Evolutionary conservation across 2,113 vertebrate species (phyloP).

Genomic region (Orientallactaga bullata): DNA sequence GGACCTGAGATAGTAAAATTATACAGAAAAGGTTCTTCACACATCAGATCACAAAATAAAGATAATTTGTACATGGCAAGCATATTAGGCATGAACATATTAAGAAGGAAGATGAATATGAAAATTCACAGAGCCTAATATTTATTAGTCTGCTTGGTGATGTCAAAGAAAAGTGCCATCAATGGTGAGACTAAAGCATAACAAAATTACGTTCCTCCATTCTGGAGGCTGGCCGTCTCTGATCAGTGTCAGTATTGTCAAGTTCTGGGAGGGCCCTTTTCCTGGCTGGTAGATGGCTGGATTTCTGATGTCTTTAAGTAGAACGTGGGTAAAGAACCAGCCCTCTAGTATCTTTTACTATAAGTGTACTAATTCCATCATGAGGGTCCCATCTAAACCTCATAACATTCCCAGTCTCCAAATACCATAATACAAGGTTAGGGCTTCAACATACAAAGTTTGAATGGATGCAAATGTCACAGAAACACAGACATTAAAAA

Average conservation of each 20-base stretch:
- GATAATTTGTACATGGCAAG: background rate
- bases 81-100: background rate
- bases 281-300: background rate
- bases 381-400: background rate
- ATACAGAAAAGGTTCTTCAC: background rate
- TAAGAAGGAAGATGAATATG: constrained; percentile 20
- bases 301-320: background rate
- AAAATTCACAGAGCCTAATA: too few species aligned
- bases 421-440: background rate
- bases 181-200: background rate
- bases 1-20: constrained; percentile 23
- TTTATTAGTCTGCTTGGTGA: too few species aligned
- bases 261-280: background rate
- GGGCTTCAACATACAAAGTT: background rate
- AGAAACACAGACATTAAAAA: background rate
- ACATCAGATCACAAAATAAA: constrained; percentile 32
- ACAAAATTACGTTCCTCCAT: background rate
- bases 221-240: background rate
- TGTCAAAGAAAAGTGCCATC: background rate
- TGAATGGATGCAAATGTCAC: background rate
- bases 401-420: background rate
- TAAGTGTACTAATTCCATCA: background rate
- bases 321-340: fast-evolving
- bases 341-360: background rate
- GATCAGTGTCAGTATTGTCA: background rate